Base-by-base conservation (phyloP, 2,888 invertebrate species). In the Piscicola geometra region DNA sequence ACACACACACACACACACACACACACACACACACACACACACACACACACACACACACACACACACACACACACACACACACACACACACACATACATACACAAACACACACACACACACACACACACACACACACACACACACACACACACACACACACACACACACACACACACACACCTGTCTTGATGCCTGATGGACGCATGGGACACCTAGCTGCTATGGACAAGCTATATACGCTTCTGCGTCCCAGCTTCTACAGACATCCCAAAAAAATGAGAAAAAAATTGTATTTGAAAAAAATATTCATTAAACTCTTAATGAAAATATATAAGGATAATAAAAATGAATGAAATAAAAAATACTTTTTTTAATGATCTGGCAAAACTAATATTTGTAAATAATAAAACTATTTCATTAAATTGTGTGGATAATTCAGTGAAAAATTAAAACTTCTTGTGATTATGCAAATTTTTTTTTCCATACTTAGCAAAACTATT, bases 21-120 rank as follows among this genome's bases (percentile, higher is more conserved):
- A 69, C 69, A 69, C 69, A 69, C 69, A 69, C 69, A 69, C 69
- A 69, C 69, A 69, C 41, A 69, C 69, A 69, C 69, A 69, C 69
- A 69, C 69, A 69, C 71, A 71, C 50, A 56, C 67, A 67, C 30
- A 74, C 41, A 67, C 30, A 67, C 36, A 41, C 3, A 1, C 67
- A 35, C 41, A 41, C 41, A 41, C 41, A 64, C 64, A 64, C 64
- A 64, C 30, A 64, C 64, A 64, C 64, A 64, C 64, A 64, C 64
- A 30, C 64, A 64, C 64, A 64, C 64, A 64, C 64, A 64, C n/a
- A 64, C 64, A 30, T n/a, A 64, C 64, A 64, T n/a, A 64, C 64
- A 64, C 64, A 30, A 5, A 64, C 64, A 64, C 64, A 30, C 30
- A 64, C 64, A 64, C 64, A 64, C 64, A 64, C 64, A 64, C 64